These are phyloP conservation scores for Macrosteles quadrilineatus DNA, from an alignment of 1,140 invertebrate species.

Conservation along the genomic window DNA sequence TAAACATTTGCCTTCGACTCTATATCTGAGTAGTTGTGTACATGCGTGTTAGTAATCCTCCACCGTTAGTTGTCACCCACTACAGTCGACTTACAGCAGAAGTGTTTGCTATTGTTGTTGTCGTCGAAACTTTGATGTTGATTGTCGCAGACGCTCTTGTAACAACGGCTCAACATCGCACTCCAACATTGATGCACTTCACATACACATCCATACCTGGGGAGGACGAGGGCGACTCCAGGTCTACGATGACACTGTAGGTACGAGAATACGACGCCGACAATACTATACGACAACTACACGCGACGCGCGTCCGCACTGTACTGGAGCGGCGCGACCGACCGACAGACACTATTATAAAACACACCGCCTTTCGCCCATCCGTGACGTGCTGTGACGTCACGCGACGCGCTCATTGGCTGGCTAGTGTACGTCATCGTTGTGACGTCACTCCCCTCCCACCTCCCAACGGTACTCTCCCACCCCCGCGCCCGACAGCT, in stretches of 20 bases:
- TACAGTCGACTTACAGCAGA: constrained; percentile 22
- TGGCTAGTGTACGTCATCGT: not conserved
- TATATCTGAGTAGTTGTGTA: too few species aligned
- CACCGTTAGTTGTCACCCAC: too few species aligned
- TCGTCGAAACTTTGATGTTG: not conserved
- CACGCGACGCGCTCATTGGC: not conserved
- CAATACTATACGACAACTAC: too few species aligned
- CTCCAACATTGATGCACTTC: not conserved
- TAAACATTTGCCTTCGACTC: too few species aligned
- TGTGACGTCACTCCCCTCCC: constrained; percentile 19
- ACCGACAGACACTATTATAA: constrained; percentile 1
- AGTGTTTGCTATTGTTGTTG: constrained; percentile 20
- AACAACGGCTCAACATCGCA: not conserved
- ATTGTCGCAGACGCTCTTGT: not conserved
- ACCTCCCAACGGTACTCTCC: not conserved
- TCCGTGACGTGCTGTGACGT: constrained; percentile 17
- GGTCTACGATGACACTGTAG: too few species aligned
- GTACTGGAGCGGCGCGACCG: not conserved
- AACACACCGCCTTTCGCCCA: constrained; percentile 17
- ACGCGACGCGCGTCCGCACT: not conserved
- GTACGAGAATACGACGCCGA: too few species aligned
- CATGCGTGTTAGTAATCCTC: too few species aligned
- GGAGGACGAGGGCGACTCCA: too few species aligned
- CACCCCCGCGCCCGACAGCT: not conserved
- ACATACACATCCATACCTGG: not conserved